Conservation (phyloP, 2,797 vertebrate genomes). For the Mormyrus proboscirostris region DNA sequence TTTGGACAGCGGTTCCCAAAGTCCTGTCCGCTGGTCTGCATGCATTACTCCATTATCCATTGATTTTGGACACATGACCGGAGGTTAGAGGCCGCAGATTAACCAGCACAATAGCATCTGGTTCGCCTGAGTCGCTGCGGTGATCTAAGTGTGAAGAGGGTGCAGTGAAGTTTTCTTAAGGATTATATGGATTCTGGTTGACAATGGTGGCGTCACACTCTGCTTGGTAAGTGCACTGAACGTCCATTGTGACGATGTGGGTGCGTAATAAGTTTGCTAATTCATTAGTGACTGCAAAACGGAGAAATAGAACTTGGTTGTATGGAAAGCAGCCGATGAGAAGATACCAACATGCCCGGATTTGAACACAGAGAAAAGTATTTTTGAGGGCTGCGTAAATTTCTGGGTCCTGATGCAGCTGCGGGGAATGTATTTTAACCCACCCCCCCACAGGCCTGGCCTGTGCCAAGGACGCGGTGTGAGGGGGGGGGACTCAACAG, state of each 20-base stretch:
- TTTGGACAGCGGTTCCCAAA: background rate
- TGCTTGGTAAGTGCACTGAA: background rate
- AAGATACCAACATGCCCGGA: background rate
- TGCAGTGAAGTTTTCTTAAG: background rate
- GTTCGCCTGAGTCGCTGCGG: background rate
- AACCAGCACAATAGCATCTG: background rate
- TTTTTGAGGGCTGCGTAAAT: background rate
- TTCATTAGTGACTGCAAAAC: background rate
- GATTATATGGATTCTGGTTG: background rate
- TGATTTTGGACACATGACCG: background rate
- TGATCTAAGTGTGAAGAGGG: background rate
- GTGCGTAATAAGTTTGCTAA: background rate
- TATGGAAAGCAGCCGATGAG: background rate
- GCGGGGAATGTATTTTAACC: background rate
- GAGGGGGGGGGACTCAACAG: background rate
- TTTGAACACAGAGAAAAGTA: background rate
- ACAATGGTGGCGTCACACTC: background rate
- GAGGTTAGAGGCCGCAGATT: background rate
- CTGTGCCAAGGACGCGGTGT: background rate
- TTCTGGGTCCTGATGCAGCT: background rate
- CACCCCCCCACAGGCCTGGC: background rate
- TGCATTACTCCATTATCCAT: background rate
- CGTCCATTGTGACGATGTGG: background rate
- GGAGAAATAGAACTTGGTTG: background rate
- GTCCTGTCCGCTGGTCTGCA: background rate